Conservation (phyloP, 2,888 invertebrate genomes). For the Xylocampa areola region DNA sequence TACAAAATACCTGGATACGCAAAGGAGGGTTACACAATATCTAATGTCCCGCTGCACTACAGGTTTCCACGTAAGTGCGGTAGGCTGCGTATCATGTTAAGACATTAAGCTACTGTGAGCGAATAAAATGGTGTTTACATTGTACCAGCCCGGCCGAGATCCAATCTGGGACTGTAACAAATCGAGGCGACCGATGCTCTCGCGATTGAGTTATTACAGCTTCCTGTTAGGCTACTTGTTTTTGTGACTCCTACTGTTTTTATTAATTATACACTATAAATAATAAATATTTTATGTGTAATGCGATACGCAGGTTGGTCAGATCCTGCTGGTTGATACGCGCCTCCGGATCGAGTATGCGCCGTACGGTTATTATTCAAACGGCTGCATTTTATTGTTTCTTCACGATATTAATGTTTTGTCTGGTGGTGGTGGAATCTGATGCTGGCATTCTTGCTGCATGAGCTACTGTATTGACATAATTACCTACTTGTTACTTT, state of each 20-base stretch:
- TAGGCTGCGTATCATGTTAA: slow-evolving; percentile 80
- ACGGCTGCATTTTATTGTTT: slow-evolving; percentile 82
- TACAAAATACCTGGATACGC: slow-evolving; percentile 13
- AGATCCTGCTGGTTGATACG: slow-evolving; percentile 82
- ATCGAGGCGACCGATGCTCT: slow-evolving; percentile 81
- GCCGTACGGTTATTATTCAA: slow-evolving; percentile 82
- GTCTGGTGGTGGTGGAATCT: slow-evolving; percentile 64
- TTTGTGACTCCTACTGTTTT: slow-evolving; percentile 88
- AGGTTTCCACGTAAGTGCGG: slow-evolving; percentile 76
- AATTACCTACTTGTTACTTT: slow-evolving; percentile 60
- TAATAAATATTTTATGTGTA: slow-evolving; percentile 89
- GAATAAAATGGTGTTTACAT: slow-evolving; percentile 73
- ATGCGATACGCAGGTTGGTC: slow-evolving; percentile 84
- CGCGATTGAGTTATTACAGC: slow-evolving; percentile 90
- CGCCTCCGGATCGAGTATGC: slow-evolving; percentile 72
- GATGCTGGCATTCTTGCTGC: slow-evolving; percentile 61
- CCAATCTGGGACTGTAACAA: slow-evolving; percentile 88
- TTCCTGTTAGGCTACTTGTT: slow-evolving; percentile 89
- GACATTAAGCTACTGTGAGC: slow-evolving; percentile 79
- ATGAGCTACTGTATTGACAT: slow-evolving; percentile 73
- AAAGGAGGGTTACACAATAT: slow-evolving; percentile 40
- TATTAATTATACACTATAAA: slow-evolving; percentile 89
- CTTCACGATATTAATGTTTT: slow-evolving; percentile 75
- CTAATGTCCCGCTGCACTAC: slow-evolving; percentile 48
- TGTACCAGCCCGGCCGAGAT: slow-evolving; percentile 77